phyloP scores from a whole-genome alignment of 2,113 vertebrate species.

The Coturnix japonica region DNA sequence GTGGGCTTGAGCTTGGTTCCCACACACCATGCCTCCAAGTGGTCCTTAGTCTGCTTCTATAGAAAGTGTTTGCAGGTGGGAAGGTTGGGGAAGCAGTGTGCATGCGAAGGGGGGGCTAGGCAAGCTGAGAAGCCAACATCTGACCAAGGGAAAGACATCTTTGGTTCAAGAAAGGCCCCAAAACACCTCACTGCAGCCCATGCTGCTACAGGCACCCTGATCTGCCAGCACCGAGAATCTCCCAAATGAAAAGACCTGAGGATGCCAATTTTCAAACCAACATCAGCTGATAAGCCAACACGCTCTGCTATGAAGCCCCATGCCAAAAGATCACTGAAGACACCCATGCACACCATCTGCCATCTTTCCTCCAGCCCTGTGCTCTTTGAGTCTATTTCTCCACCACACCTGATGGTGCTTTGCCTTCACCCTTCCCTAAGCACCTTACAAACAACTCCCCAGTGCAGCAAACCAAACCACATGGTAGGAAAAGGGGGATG shows the following conservation, averaged over 20 bases:
- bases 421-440: background rate
- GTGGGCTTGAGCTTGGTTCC: background rate
- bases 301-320: rapidly evolving
- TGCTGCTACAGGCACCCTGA: background rate
- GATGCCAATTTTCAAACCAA: background rate
- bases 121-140: background rate
- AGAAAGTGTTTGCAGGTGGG: background rate
- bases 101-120: too few relatives aligned
- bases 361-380: background rate
- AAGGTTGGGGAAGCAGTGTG: background rate
- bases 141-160: background rate
- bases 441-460: background rate
- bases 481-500: rapidly evolving
- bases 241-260: background rate
- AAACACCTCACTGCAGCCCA: background rate
- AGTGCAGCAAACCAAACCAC: rapidly evolving
- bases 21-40: background rate
- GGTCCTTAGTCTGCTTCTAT: background rate
- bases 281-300: rapidly evolving
- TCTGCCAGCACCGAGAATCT: background rate
- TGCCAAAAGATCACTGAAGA: background rate
- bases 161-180: background rate
- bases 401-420: background rate
- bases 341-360: background rate
- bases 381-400: background rate